phyloP scores from a whole-genome alignment of 2,888 invertebrate species.

The Chymomyza amoena region DNA sequence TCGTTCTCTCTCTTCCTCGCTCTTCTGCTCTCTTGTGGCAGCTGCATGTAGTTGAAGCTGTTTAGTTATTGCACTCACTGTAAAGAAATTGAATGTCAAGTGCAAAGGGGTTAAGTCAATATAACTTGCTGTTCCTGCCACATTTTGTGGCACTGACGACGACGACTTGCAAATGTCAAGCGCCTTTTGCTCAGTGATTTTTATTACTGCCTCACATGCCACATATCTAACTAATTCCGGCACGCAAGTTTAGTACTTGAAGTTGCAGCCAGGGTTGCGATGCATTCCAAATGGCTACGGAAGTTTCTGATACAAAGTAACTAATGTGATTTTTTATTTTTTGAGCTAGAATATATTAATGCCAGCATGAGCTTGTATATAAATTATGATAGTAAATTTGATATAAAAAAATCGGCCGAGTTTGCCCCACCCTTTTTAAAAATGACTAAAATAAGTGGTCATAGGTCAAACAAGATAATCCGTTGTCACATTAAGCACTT shows the following conservation, averaged over 20 bases:
- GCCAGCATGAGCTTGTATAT: too few species aligned
- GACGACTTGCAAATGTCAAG: neutral
- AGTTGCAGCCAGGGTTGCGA: neutral
- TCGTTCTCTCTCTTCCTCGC: neutral
- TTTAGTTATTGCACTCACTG: neutral
- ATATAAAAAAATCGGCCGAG: too few species aligned
- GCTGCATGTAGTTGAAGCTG: neutral
- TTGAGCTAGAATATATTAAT: too few species aligned
- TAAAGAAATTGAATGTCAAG: slow-evolving; percentile 37
- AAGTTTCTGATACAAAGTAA: neutral
- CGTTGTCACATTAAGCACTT: too few species aligned
- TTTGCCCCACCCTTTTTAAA: too few species aligned
- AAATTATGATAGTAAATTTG: too few species aligned
- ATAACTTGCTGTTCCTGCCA: slow-evolving; percentile 9
- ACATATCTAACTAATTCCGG: neutral
- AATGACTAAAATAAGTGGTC: too few species aligned
- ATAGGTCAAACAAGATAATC: too few species aligned
- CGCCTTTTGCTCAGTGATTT: neutral
- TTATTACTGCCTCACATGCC: neutral
- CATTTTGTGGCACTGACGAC: neutral
- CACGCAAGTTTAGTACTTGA: neutral
- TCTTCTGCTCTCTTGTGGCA: too few species aligned
- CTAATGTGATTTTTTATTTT: too few species aligned
- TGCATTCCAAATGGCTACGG: neutral
- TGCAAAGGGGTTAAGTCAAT: slow-evolving; percentile 30